A percentile compares a stretch with the other conserved stretches of the same genome.
Conservation (phyloP, 2,888 invertebrate species). For the Luperina testacea region DNA sequence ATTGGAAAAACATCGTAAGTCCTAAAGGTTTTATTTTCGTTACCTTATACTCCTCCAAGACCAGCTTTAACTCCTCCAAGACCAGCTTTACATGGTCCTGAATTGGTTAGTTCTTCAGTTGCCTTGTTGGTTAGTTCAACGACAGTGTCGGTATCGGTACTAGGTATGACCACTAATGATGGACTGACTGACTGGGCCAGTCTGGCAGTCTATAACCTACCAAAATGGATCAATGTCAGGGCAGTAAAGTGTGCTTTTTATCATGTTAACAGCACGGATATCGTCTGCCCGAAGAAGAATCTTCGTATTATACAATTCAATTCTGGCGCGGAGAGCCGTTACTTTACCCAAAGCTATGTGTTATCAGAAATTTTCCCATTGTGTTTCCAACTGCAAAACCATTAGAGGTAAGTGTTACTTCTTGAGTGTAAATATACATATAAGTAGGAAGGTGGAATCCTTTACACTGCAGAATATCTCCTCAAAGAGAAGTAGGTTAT, state of each 20-base stretch:
- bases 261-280: slow-evolving; percentile 82
- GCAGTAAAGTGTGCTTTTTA: background rate
- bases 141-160: background rate
- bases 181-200: too few relatives aligned
- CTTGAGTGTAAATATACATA: background rate
- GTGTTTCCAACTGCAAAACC: slow-evolving; percentile 79
- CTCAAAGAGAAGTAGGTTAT: background rate
- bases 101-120: background rate
- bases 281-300: slow-evolving; percentile 81
- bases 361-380: slow-evolving; percentile 79
- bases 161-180: background rate
- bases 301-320: slow-evolving; percentile 77
- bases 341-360: slow-evolving; percentile 83
- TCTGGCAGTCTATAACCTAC: background rate
- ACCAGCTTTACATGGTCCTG: background rate
- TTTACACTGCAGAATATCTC: background rate
- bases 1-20: slow-evolving; percentile 89
- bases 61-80: background rate
- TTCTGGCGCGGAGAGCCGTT: slow-evolving; percentile 87
- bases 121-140: background rate
- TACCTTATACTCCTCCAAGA: background rate
- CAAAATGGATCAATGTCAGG: background rate
- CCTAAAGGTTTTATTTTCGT: background rate
- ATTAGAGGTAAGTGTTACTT: slow-evolving; percentile 72
- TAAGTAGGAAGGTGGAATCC: background rate